Evolutionary conservation across 2,888 invertebrate species (phyloP).

Genomic region (Carterocephalus palaemon): DNA sequence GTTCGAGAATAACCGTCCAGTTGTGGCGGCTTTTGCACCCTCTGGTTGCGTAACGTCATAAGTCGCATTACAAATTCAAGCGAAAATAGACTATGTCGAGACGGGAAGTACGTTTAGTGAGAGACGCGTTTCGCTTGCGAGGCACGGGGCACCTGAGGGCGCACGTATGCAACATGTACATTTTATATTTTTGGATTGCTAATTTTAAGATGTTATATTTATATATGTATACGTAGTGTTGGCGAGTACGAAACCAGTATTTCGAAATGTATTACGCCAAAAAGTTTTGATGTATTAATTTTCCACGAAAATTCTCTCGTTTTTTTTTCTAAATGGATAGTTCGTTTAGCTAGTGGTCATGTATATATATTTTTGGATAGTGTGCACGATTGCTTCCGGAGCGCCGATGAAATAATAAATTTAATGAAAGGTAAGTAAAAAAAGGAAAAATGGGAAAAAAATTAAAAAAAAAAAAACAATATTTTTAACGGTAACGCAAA

Average conservation of each 20-base stretch:
- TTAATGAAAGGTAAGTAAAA: slow-evolving; percentile 36
- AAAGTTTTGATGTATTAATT: slow-evolving; percentile 77
- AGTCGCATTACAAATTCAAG: slow-evolving; percentile 54
- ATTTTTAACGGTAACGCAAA: slow-evolving; percentile 67
- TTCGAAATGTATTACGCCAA: slow-evolving; percentile 76
- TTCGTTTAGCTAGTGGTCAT: slow-evolving; percentile 77
- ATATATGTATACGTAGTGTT: slow-evolving; percentile 77
- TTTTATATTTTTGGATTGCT: slow-evolving; percentile 80
- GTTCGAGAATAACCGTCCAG: slow-evolving; percentile 75
- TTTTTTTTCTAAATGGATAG: slow-evolving; percentile 61
- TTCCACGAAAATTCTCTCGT: slow-evolving; percentile 67
- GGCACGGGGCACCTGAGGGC: slow-evolving; percentile 63
- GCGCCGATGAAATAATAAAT: slow-evolving; percentile 48
- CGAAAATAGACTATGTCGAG: slow-evolving; percentile 42
- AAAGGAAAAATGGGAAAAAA: slow-evolving; percentile 38
- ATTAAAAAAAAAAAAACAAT: slow-evolving; percentile 40
- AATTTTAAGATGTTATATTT: slow-evolving; percentile 80
- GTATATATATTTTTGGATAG: slow-evolving; percentile 74
- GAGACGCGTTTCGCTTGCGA: slow-evolving; percentile 51
- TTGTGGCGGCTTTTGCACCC: slow-evolving; percentile 74
- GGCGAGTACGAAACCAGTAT: slow-evolving; percentile 75
- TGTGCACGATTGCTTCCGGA: slow-evolving; percentile 72
- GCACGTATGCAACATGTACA: slow-evolving; percentile 75
- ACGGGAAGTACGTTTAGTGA: slow-evolving; percentile 33
- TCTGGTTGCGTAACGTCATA: slow-evolving; percentile 60